Conservation (phyloP, 2,113 vertebrate genomes). For the Sarotherodon lohbergeri region DNA sequence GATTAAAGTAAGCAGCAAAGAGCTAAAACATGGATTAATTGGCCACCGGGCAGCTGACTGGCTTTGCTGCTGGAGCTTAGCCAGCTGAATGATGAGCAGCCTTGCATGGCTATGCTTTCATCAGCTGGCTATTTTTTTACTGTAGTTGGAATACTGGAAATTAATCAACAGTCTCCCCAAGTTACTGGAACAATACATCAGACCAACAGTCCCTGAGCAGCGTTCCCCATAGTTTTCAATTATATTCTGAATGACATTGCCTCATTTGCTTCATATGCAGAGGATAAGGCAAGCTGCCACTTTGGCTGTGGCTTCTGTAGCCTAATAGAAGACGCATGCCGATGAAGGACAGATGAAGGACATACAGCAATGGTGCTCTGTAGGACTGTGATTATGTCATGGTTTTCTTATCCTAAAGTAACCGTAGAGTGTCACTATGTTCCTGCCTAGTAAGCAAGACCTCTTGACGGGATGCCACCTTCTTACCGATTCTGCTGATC, state of each 20-base stretch:
- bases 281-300: constrained; percentile 14
- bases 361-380: background rate
- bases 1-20: background rate
- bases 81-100: constrained; percentile 27
- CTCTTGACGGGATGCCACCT: constrained; percentile 6
- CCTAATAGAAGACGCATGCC: constrained; percentile 7
- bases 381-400: constrained; percentile 21
- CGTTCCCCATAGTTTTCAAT: background rate
- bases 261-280: constrained; percentile 16
- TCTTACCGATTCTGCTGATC: constrained; percentile 37
- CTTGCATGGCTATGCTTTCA: constrained; percentile 29
- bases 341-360: constrained; percentile 38
- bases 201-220: background rate
- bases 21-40: constrained; percentile 7
- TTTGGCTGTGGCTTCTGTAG: constrained; percentile 13
- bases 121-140: constrained; percentile 43
- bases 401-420: constrained; percentile 40
- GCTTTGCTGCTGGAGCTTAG: background rate
- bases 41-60: background rate
- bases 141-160: constrained; percentile 26
- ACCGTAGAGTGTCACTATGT: constrained; percentile 24
- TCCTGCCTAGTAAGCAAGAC: constrained; percentile 40
- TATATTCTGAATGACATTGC: background rate
- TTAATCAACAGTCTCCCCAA: constrained; percentile 14
- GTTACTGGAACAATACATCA: constrained; percentile 19